These are phyloP conservation scores for Dasypolia templi DNA, from an alignment of 2,888 invertebrate genomes.

Conservation along the genomic window DNA sequence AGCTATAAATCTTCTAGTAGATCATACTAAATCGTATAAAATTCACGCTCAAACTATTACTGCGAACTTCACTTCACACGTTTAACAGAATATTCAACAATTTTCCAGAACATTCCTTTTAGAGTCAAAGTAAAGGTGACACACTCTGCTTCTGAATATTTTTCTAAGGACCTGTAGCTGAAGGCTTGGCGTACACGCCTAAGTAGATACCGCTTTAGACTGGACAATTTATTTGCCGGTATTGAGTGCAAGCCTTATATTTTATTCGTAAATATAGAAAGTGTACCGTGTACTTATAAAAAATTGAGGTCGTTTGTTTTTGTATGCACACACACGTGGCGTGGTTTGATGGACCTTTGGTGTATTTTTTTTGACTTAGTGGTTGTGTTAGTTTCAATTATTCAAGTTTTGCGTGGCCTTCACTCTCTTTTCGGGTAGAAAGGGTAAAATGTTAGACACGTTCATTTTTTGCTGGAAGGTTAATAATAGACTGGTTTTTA, in stretches of 20 bases:
- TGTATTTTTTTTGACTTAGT: not conserved
- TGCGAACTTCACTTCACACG: slow-evolving; percentile 4
- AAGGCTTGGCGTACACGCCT: no score
- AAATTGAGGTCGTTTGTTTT: no score
- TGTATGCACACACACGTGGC: no score
- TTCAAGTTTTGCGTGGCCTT: not conserved
- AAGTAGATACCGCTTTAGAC: slow-evolving; percentile 63
- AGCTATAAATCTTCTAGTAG: not conserved
- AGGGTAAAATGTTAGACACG: not conserved
- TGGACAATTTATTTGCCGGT: slow-evolving; percentile 64
- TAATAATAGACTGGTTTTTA: no score
- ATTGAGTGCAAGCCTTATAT: slow-evolving; percentile 52
- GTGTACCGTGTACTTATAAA: no score
- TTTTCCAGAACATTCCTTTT: slow-evolving; percentile 33
- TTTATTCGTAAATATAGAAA: slow-evolving; percentile 28
- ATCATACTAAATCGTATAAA: not conserved
- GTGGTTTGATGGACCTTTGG: not conserved
- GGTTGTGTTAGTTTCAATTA: not conserved
- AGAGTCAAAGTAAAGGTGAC: slow-evolving; percentile 51
- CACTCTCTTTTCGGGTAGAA: not conserved
- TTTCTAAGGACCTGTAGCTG: no score
- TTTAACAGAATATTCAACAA: slow-evolving; percentile 45
- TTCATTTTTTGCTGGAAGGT: not conserved
- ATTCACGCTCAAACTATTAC: slow-evolving; percentile 19
- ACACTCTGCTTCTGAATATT: slow-evolving; percentile 52